Evolutionary conservation across 2,888 invertebrate species (phyloP).

Genomic region (Liposcelis brunnea): DNA sequence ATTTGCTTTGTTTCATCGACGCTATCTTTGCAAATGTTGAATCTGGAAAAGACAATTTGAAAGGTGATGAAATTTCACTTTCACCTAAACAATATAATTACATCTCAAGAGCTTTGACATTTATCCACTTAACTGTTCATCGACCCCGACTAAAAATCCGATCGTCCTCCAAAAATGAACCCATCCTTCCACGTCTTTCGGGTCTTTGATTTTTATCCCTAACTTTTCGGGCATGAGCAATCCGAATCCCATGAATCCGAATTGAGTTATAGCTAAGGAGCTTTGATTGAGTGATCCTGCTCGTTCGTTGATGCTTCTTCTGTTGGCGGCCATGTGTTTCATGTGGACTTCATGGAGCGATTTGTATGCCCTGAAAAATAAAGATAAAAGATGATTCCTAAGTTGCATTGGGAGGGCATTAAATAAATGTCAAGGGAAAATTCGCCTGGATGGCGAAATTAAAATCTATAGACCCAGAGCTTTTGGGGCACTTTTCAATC

Average conservation of each 20-base stretch:
- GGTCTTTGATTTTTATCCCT: conserved; percentile 40
- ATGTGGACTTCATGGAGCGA: conserved; percentile 48
- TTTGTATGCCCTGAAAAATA: conserved; percentile 25
- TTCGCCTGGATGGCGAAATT: no score
- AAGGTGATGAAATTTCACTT: conserved; percentile 1
- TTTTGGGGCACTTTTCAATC: no score
- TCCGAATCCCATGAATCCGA: conserved; percentile 67
- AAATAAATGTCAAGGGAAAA: no score
- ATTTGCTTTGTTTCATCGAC: conserved; percentile 38
- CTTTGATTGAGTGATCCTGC: conserved; percentile 51
- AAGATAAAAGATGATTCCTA: background rate
- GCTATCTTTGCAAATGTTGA: conserved; percentile 21
- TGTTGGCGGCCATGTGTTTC: conserved; percentile 30
- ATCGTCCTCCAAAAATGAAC: conserved; percentile 73
- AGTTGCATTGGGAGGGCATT: no score
- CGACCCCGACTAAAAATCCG: conserved; percentile 64
- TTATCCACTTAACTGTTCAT: conserved; percentile 41
- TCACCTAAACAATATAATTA: background rate
- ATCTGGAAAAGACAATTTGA: conserved; percentile 17
- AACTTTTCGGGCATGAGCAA: conserved; percentile 43
- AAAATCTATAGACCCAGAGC: no score
- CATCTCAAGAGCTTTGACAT: background rate
- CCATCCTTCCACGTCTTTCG: conserved; percentile 53
- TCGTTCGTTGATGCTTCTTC: conserved; percentile 27
- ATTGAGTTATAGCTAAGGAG: conserved; percentile 72